Evolutionary conservation across 2,113 vertebrate species (phyloP).

Genomic region (Grammomys surdaster): DNA sequence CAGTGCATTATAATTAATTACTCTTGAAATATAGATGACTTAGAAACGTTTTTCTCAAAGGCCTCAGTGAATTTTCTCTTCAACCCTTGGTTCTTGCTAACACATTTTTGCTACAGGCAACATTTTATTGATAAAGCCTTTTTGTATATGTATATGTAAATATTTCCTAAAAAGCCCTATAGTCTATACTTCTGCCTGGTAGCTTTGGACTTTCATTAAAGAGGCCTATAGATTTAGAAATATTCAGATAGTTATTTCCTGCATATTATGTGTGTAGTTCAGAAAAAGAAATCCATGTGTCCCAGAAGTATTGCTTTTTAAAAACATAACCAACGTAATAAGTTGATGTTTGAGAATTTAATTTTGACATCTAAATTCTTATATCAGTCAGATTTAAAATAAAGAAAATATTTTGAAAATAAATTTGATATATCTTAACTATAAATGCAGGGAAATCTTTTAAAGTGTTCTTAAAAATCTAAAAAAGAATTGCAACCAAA

Average conservation of each 20-base stretch:
- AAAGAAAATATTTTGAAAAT: not conserved
- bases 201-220: constrained; percentile 16
- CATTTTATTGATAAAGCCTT: not conserved
- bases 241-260: not conserved
- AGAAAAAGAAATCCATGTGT: not conserved
- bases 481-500: constrained; percentile 37
- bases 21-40: not conserved
- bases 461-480: constrained; percentile 2
- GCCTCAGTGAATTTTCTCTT: not conserved
- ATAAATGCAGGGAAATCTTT: not conserved
- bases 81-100: constrained; percentile 13
- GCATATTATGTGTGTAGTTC: not conserved
- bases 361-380: constrained; percentile 12
- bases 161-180: not conserved
- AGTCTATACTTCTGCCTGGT: not conserved
- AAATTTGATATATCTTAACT: constrained; percentile 43
- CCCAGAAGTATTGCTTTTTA: constrained; percentile 14
- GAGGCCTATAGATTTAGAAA: constrained; percentile 11
- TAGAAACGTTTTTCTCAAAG: constrained; percentile 12
- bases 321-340: not conserved
- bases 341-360: not conserved
- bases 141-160: not conserved
- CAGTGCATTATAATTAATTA: not conserved
- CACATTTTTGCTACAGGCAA: not conserved
- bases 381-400: constrained; percentile 26